Evolutionary conservation across 2,797 vertebrate species (phyloP).

Genomic region (Pygocentrus nattereri): DNA sequence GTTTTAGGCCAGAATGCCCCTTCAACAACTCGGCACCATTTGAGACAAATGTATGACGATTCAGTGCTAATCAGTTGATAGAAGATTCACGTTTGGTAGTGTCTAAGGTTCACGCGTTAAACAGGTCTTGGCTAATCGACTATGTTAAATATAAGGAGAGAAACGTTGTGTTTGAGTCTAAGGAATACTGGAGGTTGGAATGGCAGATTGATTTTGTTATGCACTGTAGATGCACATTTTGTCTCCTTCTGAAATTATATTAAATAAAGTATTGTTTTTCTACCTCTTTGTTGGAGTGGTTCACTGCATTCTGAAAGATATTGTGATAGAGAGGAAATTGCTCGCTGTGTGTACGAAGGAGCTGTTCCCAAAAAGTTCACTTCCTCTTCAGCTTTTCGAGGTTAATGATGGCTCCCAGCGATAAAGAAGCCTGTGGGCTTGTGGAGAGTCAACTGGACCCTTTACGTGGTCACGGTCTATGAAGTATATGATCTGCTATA

Average conservation of each 20-base stretch:
- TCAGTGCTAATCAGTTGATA: neutral
- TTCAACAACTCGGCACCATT: too few relatives aligned
- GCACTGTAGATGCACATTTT: constrained; percentile 52
- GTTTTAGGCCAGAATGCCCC: too few relatives aligned
- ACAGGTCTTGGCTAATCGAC: too few relatives aligned
- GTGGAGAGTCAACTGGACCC: neutral
- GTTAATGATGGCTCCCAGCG: neutral
- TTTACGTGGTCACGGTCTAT: neutral
- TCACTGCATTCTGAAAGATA: constrained; percentile 3
- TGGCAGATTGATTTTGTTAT: constrained; percentile 17
- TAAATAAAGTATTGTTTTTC: constrained; percentile 40
- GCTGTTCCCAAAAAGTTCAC: neutral
- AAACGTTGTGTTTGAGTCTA: too few relatives aligned
- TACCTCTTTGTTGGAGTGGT: neutral
- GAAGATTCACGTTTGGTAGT: too few relatives aligned
- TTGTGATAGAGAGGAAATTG: neutral
- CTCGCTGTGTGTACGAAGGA: neutral
- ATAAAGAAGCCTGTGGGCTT: neutral
- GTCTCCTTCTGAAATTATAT: constrained; percentile 37
- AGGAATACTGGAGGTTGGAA: constrained; percentile 1
- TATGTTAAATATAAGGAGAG: too few relatives aligned
- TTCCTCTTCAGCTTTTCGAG: neutral
- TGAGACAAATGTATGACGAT: too few relatives aligned
- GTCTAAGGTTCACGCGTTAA: too few relatives aligned
- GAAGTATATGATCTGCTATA: neutral